These are phyloP conservation scores for Synanceia verrucosa DNA, from an alignment of 2,797 vertebrate species.

Conservation along the genomic window DNA sequence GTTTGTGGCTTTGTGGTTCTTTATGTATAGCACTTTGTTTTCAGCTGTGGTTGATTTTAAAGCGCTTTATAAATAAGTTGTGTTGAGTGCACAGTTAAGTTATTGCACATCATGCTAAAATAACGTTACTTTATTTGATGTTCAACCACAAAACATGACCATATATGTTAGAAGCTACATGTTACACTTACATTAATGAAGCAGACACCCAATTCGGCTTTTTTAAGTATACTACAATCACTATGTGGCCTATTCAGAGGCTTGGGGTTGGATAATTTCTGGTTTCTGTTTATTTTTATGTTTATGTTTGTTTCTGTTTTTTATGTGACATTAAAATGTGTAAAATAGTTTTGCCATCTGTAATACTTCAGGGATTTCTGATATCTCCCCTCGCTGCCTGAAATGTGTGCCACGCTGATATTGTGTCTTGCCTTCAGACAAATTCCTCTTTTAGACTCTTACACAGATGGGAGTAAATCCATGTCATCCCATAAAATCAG, in stretches of 20 bases:
- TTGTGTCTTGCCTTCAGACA: constrained; percentile 31
- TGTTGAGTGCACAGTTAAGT: no score
- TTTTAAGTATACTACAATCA: not conserved
- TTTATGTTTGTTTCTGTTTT: not conserved
- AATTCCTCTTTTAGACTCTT: constrained; percentile 42
- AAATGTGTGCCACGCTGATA: constrained; percentile 12
- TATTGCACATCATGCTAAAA: no score
- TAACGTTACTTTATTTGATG: no score
- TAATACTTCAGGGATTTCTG: constrained; percentile 8
- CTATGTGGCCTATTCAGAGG: not conserved
- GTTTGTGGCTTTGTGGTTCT: no score
- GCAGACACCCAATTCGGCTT: no score
- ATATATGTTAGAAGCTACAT: no score
- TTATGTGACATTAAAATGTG: not conserved
- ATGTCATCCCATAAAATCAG: constrained; percentile 50
- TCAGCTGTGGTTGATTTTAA: no score
- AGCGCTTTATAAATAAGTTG: no score
- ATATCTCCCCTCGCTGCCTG: not conserved
- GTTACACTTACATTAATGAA: no score
- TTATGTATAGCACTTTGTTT: no score
- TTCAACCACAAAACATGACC: no score
- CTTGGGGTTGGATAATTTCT: not conserved
- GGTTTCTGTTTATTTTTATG: not conserved
- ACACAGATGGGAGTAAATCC: constrained; percentile 63
- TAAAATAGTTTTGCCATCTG: not conserved